These are phyloP conservation scores for Eulemur coronatus DNA, from an alignment of 2,797 vertebrate genomes.

Conservation along the genomic window DNA sequence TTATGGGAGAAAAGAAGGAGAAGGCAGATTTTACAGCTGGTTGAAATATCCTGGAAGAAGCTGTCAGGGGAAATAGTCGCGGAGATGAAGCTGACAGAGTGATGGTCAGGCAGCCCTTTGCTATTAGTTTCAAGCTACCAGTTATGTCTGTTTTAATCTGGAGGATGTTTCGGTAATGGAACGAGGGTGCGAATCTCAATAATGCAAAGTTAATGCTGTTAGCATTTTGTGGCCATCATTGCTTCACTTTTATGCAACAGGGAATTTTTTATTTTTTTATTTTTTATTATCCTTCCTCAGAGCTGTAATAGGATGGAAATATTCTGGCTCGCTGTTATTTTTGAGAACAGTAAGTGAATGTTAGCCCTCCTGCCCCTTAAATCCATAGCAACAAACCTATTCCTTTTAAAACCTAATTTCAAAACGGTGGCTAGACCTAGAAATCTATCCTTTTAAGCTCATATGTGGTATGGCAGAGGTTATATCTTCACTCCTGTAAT, in stretches of 20 bases:
- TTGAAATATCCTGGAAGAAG: slow-evolving; percentile 44
- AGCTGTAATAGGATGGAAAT: slow-evolving; percentile 51
- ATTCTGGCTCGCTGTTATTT: slow-evolving; percentile 61
- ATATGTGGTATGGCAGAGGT: background rate
- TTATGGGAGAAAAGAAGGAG: background rate
- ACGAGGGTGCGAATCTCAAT: background rate
- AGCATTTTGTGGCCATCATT: slow-evolving; percentile 57
- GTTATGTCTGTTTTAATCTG: slow-evolving; percentile 62
- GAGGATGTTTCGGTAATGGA: slow-evolving; percentile 34
- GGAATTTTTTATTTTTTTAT: background rate
- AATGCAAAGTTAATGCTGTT: slow-evolving; percentile 9
- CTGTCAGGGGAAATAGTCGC: slow-evolving; percentile 45
- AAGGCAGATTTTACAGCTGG: slow-evolving; percentile 51
- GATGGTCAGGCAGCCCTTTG: slow-evolving; percentile 17
- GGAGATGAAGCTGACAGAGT: slow-evolving; percentile 28
- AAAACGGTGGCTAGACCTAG: slow-evolving; percentile 48
- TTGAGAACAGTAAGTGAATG: slow-evolving; percentile 59
- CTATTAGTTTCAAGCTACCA: slow-evolving; percentile 51
- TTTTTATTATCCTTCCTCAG: slow-evolving; percentile 11
- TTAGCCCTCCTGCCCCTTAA: slow-evolving; percentile 69
- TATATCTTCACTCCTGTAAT: slow-evolving; percentile 69
- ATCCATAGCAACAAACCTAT: slow-evolving; percentile 61
- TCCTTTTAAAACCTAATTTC: slow-evolving; percentile 74
- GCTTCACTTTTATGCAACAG: slow-evolving; percentile 42
- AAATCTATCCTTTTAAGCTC: slow-evolving; percentile 49